phyloP scores from a whole-genome alignment of 2,113 vertebrate genomes.

The Triplophysa siluroides region DNA sequence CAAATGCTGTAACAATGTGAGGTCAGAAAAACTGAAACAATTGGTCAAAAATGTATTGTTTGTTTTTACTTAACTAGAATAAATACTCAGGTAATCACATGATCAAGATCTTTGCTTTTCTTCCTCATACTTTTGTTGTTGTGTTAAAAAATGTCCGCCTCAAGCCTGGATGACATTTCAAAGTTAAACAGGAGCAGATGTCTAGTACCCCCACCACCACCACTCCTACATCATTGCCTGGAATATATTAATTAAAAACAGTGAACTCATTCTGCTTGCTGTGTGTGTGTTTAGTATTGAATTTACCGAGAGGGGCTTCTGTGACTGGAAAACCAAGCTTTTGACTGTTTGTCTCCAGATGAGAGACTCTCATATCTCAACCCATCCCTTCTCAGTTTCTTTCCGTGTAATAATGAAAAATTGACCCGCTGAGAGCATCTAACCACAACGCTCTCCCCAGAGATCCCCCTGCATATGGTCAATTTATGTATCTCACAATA shows the following conservation, averaged over 20 bases:
- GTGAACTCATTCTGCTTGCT: slow-evolving; percentile 51
- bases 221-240: slow-evolving; percentile 33
- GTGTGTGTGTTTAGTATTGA: slow-evolving; percentile 40
- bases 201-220: slow-evolving; percentile 28
- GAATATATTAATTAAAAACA: slow-evolving; percentile 58
- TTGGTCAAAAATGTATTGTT: neutral
- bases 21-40: slow-evolving; percentile 3
- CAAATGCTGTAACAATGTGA: neutral
- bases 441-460: slow-evolving; percentile 35
- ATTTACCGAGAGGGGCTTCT: slow-evolving; percentile 42
- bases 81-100: neutral
- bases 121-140: slow-evolving; percentile 50
- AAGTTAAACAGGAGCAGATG: slow-evolving; percentile 68
- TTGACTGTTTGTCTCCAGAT: slow-evolving; percentile 38
- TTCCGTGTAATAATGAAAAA: slow-evolving; percentile 46
- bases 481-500: slow-evolving; percentile 48
- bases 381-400: slow-evolving; percentile 3
- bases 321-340: slow-evolving; percentile 54
- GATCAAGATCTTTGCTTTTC: slow-evolving; percentile 29
- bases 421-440: slow-evolving; percentile 41
- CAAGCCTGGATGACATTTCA: slow-evolving; percentile 42
- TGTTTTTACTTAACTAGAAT: neutral
- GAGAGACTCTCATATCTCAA: neutral
- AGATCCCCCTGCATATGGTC: slow-evolving; percentile 32
- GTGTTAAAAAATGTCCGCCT: slow-evolving; percentile 20